A percentile compares a stretch with the other conserved stretches of the same genome.
These are phyloP conservation scores for Anabas testudineus DNA, from an alignment of 2,797 vertebrate genomes.

Conservation along the genomic window DNA sequence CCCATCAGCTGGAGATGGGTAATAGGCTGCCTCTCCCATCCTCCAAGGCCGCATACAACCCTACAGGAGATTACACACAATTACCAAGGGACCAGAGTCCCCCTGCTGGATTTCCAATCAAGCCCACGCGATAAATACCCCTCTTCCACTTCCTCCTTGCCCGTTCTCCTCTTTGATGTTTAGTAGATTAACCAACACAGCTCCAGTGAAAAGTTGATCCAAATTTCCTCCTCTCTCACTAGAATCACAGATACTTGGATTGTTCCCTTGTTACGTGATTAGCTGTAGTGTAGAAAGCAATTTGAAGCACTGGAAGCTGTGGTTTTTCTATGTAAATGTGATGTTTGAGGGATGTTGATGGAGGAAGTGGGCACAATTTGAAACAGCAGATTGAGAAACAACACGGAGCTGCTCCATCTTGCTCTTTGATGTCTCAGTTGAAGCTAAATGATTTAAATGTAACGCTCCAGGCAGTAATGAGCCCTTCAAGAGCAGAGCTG, in stretches of 20 bases:
- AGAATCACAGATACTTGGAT: slow-evolving; percentile 61
- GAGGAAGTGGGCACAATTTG: slow-evolving; percentile 59
- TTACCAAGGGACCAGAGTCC: slow-evolving; percentile 64
- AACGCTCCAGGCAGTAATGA: slow-evolving; percentile 33
- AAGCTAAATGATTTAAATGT: slow-evolving; percentile 66
- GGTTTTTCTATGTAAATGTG: slow-evolving; percentile 57
- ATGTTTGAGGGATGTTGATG: slow-evolving; percentile 51
- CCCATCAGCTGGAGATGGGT: slow-evolving; percentile 66
- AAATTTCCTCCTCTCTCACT: slow-evolving; percentile 69
- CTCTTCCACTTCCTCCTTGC: slow-evolving; percentile 42
- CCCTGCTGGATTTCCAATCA: slow-evolving; percentile 73
- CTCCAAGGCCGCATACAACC: slow-evolving; percentile 65
- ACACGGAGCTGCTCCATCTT: slow-evolving; percentile 54
- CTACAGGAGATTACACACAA: slow-evolving; percentile 73
- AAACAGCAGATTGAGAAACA: slow-evolving; percentile 62
- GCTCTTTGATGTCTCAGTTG: slow-evolving; percentile 61
- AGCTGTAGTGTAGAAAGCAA: slow-evolving; percentile 69
- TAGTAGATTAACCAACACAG: slow-evolving; percentile 73
- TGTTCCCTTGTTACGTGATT: slow-evolving; percentile 76
- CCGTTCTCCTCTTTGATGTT: slow-evolving; percentile 71
- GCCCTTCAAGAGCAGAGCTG: slow-evolving; percentile 39
- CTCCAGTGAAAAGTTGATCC: slow-evolving; percentile 71
- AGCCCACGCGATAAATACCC: slow-evolving; percentile 63
- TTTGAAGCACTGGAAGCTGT: slow-evolving; percentile 60
- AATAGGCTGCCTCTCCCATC: slow-evolving; percentile 61